Evolutionary conservation across 2,888 invertebrate species (phyloP), one percentile per base, ranked within the genome.

Genomic region (Torymus auratus): DNA sequence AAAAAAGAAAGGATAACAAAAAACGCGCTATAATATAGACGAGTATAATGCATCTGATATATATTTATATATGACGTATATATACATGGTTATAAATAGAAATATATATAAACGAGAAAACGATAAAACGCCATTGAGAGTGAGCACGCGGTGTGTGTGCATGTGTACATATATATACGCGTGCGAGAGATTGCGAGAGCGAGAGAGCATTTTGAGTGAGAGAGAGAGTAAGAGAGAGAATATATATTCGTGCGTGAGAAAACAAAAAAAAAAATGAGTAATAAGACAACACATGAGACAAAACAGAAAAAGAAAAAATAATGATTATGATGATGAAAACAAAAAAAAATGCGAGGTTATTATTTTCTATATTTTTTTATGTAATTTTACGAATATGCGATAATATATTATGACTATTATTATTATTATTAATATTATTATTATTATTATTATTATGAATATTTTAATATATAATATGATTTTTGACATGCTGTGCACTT

Each of bases 281-380:
- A 56, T 62, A 60, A 68, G 41, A 41, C 41, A 41, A 41, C 41
- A 62, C 52, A 77, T 78, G 55, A 78, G 75, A 81, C 67, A 61
- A 72, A 61, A 73, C 75, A 77, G 74, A 74, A 82, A 83, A 83
- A 78, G 73, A 74, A 81, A 73, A 78, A 84, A n/a, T n/a, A 28
- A 28, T 28, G 3, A 41, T 41, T 0, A 41, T 41, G 7, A 41
- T 41, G 41, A 41, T 41, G 41, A 41, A 41, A 83, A 79, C 69
- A 83, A 83, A 79, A 83, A 83, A 79, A 85, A 85, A 85, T 86
- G 86, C 87, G 86, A 88, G 89, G 87, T 90, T 90, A 90, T 90
- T 90, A 90, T 90, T 90, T 90, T 90, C 90, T 90, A 90, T 90
- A 90, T 90, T 90, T 90, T 90, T 90, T 90, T 90, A 90, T 90